Base-by-base conservation (phyloP, 2,797 vertebrate genomes). In the Tenualosa thibaudeaui region DNA sequence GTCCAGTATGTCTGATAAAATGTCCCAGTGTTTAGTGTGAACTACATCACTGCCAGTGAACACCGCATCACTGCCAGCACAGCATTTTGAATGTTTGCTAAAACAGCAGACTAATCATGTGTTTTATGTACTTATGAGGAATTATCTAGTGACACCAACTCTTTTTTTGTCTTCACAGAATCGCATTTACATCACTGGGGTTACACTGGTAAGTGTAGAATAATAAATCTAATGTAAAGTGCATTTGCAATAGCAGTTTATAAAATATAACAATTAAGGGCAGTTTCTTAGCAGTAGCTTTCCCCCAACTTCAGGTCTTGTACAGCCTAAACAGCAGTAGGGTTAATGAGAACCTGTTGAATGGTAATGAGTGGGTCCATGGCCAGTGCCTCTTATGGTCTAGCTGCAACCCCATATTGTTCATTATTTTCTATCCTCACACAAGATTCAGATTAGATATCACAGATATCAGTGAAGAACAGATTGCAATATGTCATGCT, bases 151-250 rank as follows among this genome's bases (percentile, higher is more conserved):
- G 46, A 2, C 7, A 19, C 37, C 15, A n/a, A 56, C 2, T 88
- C 26, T 81, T 40, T 31, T 62, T 17, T 82, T 84, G 82, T 3
- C 17, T 65, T 75, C 26, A 71, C 82, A 92, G 91, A 87, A 82
- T 86, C 88, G 22, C 87, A 88, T 53, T 78, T 60, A 31, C 65
- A 87, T 31, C 89, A 90, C 84, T 92, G 91, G 91, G 89, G 89
- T 46, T 91, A 92, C 83, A 81, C 88, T 58, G 90, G 91, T 92
- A 89, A 90, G 83, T 84, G 81, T 43, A 75, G 50, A 51, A 51
- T 51, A 49, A 49, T 49, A 49, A 49, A 0, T 49, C 46, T 49
- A 49, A 49, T 62, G 15, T 19, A 31, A 26, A 71, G 13, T 37
- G 31, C 3, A 19, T 75, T 40, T 75, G 31, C 37, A 43, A 43